Percentiles rank a stretch among this genome's conserved stretches.
These are phyloP conservation scores for Neogale vison DNA, from an alignment of 2,113 vertebrate genomes.

Conservation along the genomic window DNA sequence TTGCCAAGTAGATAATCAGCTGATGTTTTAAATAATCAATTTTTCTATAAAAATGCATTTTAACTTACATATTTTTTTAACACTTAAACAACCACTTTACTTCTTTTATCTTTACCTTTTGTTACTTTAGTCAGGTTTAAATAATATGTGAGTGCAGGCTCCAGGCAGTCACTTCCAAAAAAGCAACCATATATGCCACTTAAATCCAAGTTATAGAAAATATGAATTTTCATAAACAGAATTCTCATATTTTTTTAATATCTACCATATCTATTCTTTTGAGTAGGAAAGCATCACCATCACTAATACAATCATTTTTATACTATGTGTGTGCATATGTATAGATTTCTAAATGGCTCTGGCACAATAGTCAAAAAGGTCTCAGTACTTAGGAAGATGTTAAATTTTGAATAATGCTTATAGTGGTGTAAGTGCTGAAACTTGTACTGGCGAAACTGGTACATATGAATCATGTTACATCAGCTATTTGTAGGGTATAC, in stretches of 20 bases:
- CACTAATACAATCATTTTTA: background rate
- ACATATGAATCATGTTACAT: conserved; percentile 60
- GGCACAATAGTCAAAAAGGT: background rate
- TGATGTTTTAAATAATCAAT: background rate
- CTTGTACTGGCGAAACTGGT: background rate
- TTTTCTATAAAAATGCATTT: conserved; percentile 1
- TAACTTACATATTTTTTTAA: background rate
- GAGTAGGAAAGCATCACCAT: background rate
- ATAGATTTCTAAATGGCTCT: background rate
- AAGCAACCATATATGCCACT: background rate
- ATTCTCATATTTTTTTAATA: conserved; percentile 26
- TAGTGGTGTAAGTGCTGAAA: background rate
- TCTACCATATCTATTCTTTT: background rate
- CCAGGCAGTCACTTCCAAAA: background rate
- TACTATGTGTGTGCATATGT: background rate
- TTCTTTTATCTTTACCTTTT: background rate
- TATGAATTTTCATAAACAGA: background rate
- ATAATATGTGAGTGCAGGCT: background rate
- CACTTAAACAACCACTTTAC: background rate
- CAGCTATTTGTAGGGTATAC: conserved; percentile 61
- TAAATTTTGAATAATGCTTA: conserved; percentile 10
- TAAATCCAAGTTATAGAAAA: background rate
- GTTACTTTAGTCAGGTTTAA: background rate
- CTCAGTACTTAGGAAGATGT: background rate
- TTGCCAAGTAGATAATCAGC: background rate